These are phyloP conservation scores for Rhodophaea formosa DNA, from an alignment of 2,888 invertebrate species.

Conservation along the genomic window DNA sequence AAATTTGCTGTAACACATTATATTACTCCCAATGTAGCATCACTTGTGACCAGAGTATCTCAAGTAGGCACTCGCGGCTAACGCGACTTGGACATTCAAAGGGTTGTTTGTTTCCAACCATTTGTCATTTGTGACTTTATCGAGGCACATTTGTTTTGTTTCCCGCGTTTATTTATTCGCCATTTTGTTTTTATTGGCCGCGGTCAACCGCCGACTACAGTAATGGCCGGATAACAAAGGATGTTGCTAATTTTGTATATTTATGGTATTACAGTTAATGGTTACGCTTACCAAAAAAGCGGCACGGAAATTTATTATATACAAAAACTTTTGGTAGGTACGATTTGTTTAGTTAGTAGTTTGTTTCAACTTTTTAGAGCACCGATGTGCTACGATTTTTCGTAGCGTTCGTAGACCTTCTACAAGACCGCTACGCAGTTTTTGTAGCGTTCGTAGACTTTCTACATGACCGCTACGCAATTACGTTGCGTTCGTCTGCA, in stretches of 20 bases:
- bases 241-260: slow-evolving; percentile 3
- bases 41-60: background rate
- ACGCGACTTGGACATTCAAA: slow-evolving; percentile 11
- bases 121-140: slow-evolving; percentile 25
- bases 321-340: background rate
- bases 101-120: slow-evolving; percentile 22
- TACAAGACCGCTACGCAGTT: background rate
- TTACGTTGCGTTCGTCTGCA: no score
- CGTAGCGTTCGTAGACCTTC: background rate
- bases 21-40: no score
- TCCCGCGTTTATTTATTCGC: slow-evolving; percentile 25
- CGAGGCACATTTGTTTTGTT: slow-evolving; percentile 26
- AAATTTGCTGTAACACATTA: no score
- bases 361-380: no score
- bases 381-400: slow-evolving; percentile 1
- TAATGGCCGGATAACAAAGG: slow-evolving; percentile 4
- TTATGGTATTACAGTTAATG: slow-evolving; percentile 1
- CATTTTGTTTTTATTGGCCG: slow-evolving; percentile 27
- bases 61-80: background rate
- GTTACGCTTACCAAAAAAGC: background rate
- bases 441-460: background rate
- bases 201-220: slow-evolving; percentile 11
- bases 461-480: background rate
- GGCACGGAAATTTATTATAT: background rate
- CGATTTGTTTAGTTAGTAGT: background rate